phyloP scores from a whole-genome alignment of 2,113 vertebrate genomes.

The Cheirogaleus medius region DNA sequence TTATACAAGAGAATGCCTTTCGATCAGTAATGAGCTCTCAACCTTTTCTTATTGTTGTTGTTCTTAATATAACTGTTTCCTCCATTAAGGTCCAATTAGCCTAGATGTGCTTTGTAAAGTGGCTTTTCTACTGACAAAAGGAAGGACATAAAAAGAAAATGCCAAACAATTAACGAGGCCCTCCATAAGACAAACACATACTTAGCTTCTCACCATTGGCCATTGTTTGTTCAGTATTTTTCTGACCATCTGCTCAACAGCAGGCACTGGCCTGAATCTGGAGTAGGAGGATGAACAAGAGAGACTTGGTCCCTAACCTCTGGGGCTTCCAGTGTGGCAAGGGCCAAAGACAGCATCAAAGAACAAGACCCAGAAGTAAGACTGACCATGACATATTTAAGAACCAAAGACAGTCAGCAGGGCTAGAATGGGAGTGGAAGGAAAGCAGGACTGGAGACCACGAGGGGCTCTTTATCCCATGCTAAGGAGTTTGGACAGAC shows the following conservation, averaged over 20 bases:
- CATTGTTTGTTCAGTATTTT: background rate
- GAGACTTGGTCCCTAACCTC: background rate
- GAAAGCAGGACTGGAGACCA: background rate
- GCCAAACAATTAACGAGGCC: background rate
- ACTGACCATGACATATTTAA: background rate
- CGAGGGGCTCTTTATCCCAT: background rate
- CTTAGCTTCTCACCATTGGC: background rate
- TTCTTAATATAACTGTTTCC: background rate
- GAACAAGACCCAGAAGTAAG: background rate
- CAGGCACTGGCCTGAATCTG: background rate
- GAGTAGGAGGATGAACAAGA: background rate
- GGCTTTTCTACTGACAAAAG: background rate
- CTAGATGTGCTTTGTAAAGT: background rate
- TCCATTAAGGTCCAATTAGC: background rate
- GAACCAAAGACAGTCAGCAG: background rate
- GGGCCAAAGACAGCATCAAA: background rate
- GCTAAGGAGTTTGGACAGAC: background rate
- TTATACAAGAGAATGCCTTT: background rate
- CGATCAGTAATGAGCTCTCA: background rate
- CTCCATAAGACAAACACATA: background rate
- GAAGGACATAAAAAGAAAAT: background rate
- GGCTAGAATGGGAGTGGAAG: background rate
- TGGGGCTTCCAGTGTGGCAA: background rate
- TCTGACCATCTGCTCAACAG: background rate
- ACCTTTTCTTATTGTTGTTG: background rate